Evolutionary conservation across 2,113 vertebrate species (phyloP), one percentile per base, ranked within the genome.

Genomic region (Cinclus mexicanus): DNA sequence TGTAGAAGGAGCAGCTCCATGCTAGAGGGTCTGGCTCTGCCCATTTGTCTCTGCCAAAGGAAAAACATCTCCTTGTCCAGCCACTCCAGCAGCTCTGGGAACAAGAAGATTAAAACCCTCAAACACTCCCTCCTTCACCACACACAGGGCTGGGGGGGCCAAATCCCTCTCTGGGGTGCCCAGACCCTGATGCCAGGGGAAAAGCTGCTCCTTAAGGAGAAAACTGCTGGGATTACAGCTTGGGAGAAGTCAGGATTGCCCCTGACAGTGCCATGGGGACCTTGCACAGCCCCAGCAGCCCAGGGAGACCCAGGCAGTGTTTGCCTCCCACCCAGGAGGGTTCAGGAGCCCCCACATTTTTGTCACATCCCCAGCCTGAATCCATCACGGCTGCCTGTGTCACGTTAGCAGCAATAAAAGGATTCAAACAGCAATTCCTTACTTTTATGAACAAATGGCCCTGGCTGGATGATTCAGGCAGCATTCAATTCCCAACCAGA

Each of bases 401-500:
- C 95, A 76, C 21, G 19, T 92, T 94, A 87, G 93, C 88, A 49
- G 91, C 95, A 74, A 87, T 75, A 23, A 94, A 93, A 82, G 79
- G 95, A 96, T 68, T 95, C 92, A 82, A 95, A 89, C 57, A 75
- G 93, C 93, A 97, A 86, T 95, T 92, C 94, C 89, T 97, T 83
- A 94, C 88, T 95, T 94, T 96, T 93, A 95, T 93, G 96, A 96
- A 94, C 93, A 95, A 95, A 95, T 71, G 79, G 85, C 90, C 93
- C 92, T 75, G 90, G 95, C 93, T 77, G 89, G 96, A 95, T 96
- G 95, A 97, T 94, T 97, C 95, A 95, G 93, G 90, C 92, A 84
- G 88, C 81, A 35, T 78, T 95, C 95, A 95, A 92, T 82, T 92
- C 86, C 90, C 94, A 93, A 94, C 39, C 70, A 95, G 82, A 71